These are phyloP conservation scores for Pseudorectes ferrugineus DNA, from an alignment of 2,113 vertebrate species.

Conservation along the genomic window DNA sequence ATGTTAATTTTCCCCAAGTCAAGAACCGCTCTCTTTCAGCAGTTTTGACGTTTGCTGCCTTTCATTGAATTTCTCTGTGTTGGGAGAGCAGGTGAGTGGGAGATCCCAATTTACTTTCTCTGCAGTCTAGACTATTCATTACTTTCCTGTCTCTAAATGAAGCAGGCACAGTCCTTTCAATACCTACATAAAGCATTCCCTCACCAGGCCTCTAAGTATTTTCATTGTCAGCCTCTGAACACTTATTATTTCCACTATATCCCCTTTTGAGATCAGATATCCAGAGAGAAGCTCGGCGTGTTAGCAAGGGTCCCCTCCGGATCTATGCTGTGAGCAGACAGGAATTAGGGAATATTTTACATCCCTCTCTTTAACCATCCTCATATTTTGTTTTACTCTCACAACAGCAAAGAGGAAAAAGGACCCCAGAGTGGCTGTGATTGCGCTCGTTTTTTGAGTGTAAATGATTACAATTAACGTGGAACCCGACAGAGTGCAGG, in stretches of 20 bases:
- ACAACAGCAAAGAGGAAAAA: background rate
- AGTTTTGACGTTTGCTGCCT: constrained; percentile 31
- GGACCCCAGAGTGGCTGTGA: background rate
- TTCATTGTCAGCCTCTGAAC: constrained; percentile 57
- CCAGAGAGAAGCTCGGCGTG: background rate
- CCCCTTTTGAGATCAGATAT: constrained; percentile 52
- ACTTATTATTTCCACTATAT: constrained; percentile 55
- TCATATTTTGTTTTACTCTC: background rate
- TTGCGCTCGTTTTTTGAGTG: background rate
- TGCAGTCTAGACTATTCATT: constrained; percentile 65
- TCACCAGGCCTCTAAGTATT: constrained; percentile 58
- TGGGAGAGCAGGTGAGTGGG: constrained; percentile 42
- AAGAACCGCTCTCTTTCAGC: background rate
- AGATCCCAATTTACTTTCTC: constrained; percentile 53
- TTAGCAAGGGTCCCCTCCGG: background rate
- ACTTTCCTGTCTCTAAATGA: constrained; percentile 55
- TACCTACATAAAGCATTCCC: constrained; percentile 49
- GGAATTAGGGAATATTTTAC: background rate
- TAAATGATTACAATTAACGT: constrained; percentile 10
- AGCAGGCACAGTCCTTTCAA: constrained; percentile 46
- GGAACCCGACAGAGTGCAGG: background rate
- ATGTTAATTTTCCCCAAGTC: constrained; percentile 14
- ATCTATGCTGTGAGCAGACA: background rate
- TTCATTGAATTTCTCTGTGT: constrained; percentile 23
- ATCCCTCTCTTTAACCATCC: background rate